phyloP scores from a whole-genome alignment of 2,797 vertebrate species.

The Ctenopoma multispine region DNA sequence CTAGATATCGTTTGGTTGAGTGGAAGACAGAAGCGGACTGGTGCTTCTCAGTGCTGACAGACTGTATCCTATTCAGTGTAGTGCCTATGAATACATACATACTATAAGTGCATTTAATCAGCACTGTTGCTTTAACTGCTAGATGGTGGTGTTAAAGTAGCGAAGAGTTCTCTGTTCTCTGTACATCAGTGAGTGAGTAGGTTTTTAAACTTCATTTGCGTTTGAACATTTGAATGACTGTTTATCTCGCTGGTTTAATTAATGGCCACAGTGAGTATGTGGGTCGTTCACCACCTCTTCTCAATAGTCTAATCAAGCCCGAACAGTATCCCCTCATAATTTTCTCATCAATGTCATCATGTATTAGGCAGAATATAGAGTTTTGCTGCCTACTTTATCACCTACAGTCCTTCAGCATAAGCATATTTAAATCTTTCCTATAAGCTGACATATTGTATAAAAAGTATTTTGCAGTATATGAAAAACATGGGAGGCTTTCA shows the following conservation, averaged over 20 bases:
- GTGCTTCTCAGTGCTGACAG: too few species aligned
- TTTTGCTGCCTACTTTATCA: constrained; percentile 1
- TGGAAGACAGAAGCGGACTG: too few species aligned
- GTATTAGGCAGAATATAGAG: constrained; percentile 17
- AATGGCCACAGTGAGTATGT: constrained; percentile 19
- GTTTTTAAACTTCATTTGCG: constrained; percentile 32
- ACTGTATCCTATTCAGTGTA: too few species aligned
- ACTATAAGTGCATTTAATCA: too few species aligned
- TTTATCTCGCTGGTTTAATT: constrained; percentile 41
- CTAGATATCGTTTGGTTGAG: too few species aligned
- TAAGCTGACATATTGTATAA: background rate
- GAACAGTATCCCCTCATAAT: constrained; percentile 10
- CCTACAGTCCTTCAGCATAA: background rate
- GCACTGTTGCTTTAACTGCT: too few species aligned
- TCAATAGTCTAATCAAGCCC: constrained; percentile 30
- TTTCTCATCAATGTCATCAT: constrained; percentile 42
- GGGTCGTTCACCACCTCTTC: constrained; percentile 11
- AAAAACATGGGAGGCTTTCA: background rate
- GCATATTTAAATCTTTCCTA: background rate
- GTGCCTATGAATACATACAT: too few species aligned
- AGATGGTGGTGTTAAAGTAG: background rate
- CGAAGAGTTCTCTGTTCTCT: background rate
- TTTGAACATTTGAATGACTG: constrained; percentile 36
- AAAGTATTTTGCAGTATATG: background rate
- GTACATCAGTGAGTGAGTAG: constrained; percentile 9